Conservation (phyloP, 1,140 invertebrate species). For the Pachyrhynchus sulphureomaculatus region DNA sequence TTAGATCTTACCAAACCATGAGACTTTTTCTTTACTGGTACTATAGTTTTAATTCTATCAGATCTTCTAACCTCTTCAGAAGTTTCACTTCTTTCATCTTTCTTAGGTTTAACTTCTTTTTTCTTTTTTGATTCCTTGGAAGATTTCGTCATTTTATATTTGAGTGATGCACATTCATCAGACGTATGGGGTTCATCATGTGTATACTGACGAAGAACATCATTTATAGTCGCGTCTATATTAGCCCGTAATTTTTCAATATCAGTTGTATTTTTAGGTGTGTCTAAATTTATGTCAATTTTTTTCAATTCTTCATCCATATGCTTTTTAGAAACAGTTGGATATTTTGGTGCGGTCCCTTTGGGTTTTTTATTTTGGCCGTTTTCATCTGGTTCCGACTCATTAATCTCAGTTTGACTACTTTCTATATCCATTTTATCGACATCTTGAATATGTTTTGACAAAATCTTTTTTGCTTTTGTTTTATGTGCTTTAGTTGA, state of each 20-base stretch:
- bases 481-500: not conserved
- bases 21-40: slow-evolving; percentile 58
- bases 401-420: too few species aligned
- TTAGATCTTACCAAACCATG: slow-evolving; percentile 55
- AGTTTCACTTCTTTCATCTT: slow-evolving; percentile 13
- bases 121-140: slow-evolving; percentile 19
- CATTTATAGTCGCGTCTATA: slow-evolving; percentile 16
- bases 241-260: not conserved
- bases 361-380: too few species aligned
- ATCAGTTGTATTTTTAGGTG: not conserved
- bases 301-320: too few species aligned
- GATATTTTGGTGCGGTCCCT: too few species aligned
- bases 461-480: not conserved
- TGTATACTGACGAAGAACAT: slow-evolving; percentile 13
- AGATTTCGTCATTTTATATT: slow-evolving; percentile 4
- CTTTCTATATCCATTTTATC: not conserved
- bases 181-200: not conserved
- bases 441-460: too few species aligned
- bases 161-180: not conserved
- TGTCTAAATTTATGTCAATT: too few species aligned
- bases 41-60: slow-evolving; percentile 61
- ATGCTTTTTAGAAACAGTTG: too few species aligned
- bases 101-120: slow-evolving; percentile 24
- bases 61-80: slow-evolving; percentile 54
- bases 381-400: too few species aligned